Base-by-base conservation (phyloP, 1,140 invertebrate species). In the Diorhabda elongata region DNA sequence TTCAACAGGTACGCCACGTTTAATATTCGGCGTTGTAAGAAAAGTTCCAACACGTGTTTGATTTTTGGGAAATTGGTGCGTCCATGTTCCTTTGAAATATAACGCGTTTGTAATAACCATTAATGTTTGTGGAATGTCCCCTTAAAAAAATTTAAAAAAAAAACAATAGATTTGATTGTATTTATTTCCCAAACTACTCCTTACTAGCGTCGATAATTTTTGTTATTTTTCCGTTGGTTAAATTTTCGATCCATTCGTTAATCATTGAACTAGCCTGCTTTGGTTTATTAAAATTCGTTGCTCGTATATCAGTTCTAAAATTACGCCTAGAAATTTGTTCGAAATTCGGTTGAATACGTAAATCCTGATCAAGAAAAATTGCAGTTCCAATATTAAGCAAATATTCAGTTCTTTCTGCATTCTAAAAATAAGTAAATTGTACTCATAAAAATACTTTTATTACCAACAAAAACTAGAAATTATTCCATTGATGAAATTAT, bases 41-140 rank as follows among this genome's bases (percentile, higher is more conserved):
- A 93, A 93, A 6, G 76, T 75, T 2, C 81, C 83, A 2, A 66
- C 60, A 52, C 78, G 76, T 2, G 89, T 91, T 2, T 81, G 76
- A 45, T 87, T 85, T 44, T 81, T 79, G 2, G 82, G 80, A 73
- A 94, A 95, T 67, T 88, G 87, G 67, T 88, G 84, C 3, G 83
- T 82, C 92, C 92, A 94, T 2, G 85, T 80, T 2, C 91, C 91
- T 77, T 92, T 90, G 81, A 95, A 95, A 81, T 89, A 94, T 44
- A 96, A 81, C 0, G 91, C 89, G 78, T 93, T 95, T 9, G 91
- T 83, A n/a, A 94, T 79, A 41, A 94, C 61, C 76, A 94, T 83
- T 2, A 89, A 80, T 41, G 85, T 84, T 57, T 86, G 84, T 26
- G 82, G 72, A 8, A 88, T 65, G 60, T 86, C 85, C 66, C 87